A percentile compares a stretch with the other conserved stretches of the same genome.
Evolutionary conservation across 1,140 invertebrate genomes (phyloP).

Genomic region (Temnothorax curvispinosus): DNA sequence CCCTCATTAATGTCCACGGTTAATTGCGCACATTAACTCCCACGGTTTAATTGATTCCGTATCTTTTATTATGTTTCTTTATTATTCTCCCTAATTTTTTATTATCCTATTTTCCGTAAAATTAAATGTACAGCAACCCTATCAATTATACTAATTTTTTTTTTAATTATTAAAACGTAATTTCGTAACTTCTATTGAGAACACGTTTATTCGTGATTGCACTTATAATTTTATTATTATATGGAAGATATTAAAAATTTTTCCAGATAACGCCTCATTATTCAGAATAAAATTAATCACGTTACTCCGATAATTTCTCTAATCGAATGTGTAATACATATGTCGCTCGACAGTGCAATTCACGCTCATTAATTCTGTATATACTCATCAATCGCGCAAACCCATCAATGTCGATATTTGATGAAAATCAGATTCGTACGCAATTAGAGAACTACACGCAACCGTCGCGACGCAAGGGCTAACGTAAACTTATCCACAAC

Average conservation of each 20-base stretch:
- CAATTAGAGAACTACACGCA: slow-evolving; percentile 39
- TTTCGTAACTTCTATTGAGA: not conserved
- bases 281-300: slow-evolving; percentile 4
- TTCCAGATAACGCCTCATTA: not conserved
- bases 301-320: slow-evolving; percentile 34
- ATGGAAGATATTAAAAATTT: not conserved
- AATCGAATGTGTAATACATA: not conserved
- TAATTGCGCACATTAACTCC: not conserved
- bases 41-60: not conserved
- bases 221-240: not conserved
- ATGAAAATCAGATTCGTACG: slow-evolving; percentile 47
- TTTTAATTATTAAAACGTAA: not conserved
- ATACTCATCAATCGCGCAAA: slow-evolving; percentile 41
- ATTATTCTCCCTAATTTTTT: not conserved
- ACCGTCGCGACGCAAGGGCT: not conserved
- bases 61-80: not conserved
- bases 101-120: not conserved
- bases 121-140: not conserved
- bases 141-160: not conserved
- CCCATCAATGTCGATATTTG: slow-evolving; percentile 42
- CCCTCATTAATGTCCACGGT: not conserved
- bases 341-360: slow-evolving; percentile 16
- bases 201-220: not conserved
- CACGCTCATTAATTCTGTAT: slow-evolving; percentile 37
- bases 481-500: slow-evolving; percentile 33